Evolutionary conservation across 2,113 vertebrate genomes (phyloP), one percentile per base, ranked within the genome.

Genomic region (Dasyornis broadbenti): DNA sequence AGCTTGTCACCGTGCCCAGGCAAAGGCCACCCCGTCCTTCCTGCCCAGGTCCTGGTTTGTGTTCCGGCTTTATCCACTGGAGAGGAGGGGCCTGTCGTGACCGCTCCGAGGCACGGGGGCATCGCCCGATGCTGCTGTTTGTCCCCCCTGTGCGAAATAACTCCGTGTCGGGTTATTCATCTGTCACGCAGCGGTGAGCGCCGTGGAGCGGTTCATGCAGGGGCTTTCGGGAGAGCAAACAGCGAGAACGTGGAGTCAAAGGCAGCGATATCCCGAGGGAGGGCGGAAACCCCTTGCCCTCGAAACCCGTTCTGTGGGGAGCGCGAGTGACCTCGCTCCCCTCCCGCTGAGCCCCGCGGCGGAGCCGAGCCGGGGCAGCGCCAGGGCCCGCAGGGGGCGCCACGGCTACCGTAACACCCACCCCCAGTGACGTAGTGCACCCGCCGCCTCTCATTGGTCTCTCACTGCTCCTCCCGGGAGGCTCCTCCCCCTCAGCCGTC

Each of bases 91-190:
- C 2, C 5, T 21, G 35, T 13, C 5, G 7, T 8, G 75, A 69
- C 53, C 24, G 28, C 76, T 26, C 31, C 9, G 2, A 9, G 71
- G 39, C 6, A 11, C 3, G 16, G 35, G 20, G 31, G 35, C 50
- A 42, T 31, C 4, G 13, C 61, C 70, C 35, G 30, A 44, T 13
- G 84, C 56, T 40, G 65, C 65, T 24, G 84, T 40, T 63, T 21
- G 47, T n/a, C n/a, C 14, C 14, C 15, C 4, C 35, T 5, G 35
- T 0, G 7, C 1, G 9, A 76, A 27, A 0, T 1, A 40, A 27
- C 65, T 33, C 19, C 6, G 5, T 8, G 10, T 5, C 2, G 35
- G 15, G 3, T 56, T 8, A 15, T 71, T 33, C 13, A 0, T 5
- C 9, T 30, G 24, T 11, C 28, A 65, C 17, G 54, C 40, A 28